A percentile compares a stretch with the other conserved stretches of the same genome.
Conservation (phyloP, 2,888 invertebrate species). For the Lithophane socia region DNA sequence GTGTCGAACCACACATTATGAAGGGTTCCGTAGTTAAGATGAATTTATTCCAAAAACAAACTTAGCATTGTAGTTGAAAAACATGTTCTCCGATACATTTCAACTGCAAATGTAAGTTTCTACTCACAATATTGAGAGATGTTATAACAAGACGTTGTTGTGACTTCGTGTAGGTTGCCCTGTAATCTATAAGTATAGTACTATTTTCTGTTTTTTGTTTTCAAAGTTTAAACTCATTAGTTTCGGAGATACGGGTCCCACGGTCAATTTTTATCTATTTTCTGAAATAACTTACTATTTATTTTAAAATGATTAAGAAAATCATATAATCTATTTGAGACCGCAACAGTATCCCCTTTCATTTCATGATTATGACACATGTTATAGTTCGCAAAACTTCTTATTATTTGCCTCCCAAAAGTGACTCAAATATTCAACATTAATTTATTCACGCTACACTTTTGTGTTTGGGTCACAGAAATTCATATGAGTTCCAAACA, state of each 20-base stretch:
- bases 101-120: background rate
- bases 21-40: background rate
- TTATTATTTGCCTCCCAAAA: background rate
- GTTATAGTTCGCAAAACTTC: too few species aligned
- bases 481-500: background rate
- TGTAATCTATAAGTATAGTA: background rate
- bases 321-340: too few species aligned
- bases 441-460: background rate
- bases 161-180: background rate
- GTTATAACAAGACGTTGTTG: background rate
- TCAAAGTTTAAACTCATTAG: background rate
- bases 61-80: background rate
- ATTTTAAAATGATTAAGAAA: too few species aligned
- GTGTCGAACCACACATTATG: background rate
- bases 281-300: too few species aligned
- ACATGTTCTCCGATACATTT: background rate
- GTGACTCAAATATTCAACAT: background rate
- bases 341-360: too few species aligned
- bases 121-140: background rate
- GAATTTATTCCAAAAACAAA: background rate
- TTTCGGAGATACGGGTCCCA: background rate
- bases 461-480: background rate
- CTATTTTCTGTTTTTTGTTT: background rate
- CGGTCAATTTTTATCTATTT: background rate
- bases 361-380: too few species aligned